Base-by-base conservation (phyloP, 2,797 vertebrate species). In the Melanitta fusca region DNA sequence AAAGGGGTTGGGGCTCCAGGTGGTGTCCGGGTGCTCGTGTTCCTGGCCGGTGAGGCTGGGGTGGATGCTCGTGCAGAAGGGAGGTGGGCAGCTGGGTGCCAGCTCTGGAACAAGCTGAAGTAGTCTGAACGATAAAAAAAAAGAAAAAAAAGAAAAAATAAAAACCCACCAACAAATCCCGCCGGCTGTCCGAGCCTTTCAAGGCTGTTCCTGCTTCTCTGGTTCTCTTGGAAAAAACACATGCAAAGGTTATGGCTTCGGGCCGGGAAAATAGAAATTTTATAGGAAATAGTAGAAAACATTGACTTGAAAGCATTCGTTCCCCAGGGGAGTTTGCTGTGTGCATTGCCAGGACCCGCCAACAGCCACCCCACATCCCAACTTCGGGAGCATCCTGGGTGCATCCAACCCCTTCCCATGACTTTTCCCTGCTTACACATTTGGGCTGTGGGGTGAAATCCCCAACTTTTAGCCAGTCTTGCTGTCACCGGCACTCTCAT, bases 281-380 rank as follows among this genome's bases (percentile, higher is more conserved):
- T 57, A 28, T 57, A 61, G 53, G 82, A 75, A 92, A 80, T 13
- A 79, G 68, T 3, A 79, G 79, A 65, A 87, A 91, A 54, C 6
- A 22, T 64, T 36, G 8, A 36, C 34, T 49, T 64, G 56, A 69
- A 69, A 80, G 30, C 6, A 9, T n/a, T 22, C 0, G 0, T 68
- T 68, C 32, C 38, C 32, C 0, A 0, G 17, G 32, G 38, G 1
- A 70, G 14, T 15, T 60, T 51, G 32, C 49, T 16, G 20, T 41
- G 68, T 1, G 1, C 7, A 2, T 0, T 1, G 27, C 53, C 17
- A 18, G 53, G 53, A 30, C 53, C 53, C 8, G 10, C 28, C 28
- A 24, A 30, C 17, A 18, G 28, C 53, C 28, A 54, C 53, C 16
- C 28, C 28, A 16, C 3, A 6, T 47, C 45, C 10, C 78, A 56